A percentile compares a stretch with the other conserved stretches of the same genome.
Conservation (phyloP, 1,140 invertebrate genomes). For the Eumeta japonica region DNA sequence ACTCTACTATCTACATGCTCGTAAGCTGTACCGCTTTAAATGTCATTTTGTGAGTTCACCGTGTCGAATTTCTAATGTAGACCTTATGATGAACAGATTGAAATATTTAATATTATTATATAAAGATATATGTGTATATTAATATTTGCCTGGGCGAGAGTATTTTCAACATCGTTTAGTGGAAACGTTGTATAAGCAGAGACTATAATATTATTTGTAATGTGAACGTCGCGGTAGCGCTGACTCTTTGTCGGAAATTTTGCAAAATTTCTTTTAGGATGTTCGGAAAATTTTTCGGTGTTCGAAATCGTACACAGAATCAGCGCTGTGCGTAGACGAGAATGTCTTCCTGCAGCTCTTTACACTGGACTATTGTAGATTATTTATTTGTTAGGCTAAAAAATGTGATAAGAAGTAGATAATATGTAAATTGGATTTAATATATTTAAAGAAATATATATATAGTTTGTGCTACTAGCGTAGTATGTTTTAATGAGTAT, state of each 20-base stretch:
- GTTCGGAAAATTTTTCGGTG: conserved; percentile 15
- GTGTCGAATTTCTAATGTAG: conserved; percentile 17
- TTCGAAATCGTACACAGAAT: too few relatives aligned
- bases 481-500: too few relatives aligned
- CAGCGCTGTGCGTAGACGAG: too few relatives aligned
- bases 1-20: too few relatives aligned
- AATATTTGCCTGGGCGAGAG: too few relatives aligned
- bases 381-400: conserved; percentile 43
- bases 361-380: conserved; percentile 53
- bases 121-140: conserved; percentile 29
- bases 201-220: conserved; percentile 29
- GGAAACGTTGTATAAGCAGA: conserved; percentile 42
- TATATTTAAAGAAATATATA: too few relatives aligned
- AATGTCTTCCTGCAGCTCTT: conserved; percentile 56
- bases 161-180: conserved; percentile 50
- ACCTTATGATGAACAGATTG: conserved; percentile 23
- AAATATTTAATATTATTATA: conserved; percentile 29
- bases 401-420: conserved; percentile 38
- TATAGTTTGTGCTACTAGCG: too few relatives aligned
- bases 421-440: conserved; percentile 34
- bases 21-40: too few relatives aligned
- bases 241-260: too few relatives aligned
- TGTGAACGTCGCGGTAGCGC: conserved; percentile 25
- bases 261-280: conserved; percentile 16
- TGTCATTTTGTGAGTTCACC: conserved; percentile 12